Conservation (phyloP, 2,113 vertebrate genomes). For the Datnioides undecimradiatus region DNA sequence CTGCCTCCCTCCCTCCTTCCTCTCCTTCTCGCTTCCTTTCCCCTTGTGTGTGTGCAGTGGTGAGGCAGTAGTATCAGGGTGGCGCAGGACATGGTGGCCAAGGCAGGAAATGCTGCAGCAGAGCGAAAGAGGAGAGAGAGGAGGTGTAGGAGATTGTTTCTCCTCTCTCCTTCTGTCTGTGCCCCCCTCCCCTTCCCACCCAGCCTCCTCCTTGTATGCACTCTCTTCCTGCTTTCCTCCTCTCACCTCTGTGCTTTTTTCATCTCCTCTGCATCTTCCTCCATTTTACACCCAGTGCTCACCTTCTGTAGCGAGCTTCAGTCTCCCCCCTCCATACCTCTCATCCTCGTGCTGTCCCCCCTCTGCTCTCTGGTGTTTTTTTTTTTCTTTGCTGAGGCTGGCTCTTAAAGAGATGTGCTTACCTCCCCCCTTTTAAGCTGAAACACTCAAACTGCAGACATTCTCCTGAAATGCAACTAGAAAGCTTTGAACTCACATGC, state of each 20-base stretch:
- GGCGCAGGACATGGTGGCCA: constrained; percentile 78
- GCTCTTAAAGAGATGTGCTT: constrained; percentile 24
- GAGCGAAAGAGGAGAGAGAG: constrained; percentile 34
- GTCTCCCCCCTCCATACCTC: not conserved
- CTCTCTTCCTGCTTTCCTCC: not conserved
- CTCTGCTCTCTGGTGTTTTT: not conserved
- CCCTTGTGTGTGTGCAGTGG: constrained; percentile 40
- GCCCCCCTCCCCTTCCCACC: not conserved
- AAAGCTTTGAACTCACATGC: not conserved
- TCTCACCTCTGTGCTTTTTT: constrained; percentile 7
- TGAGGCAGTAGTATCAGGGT: constrained; percentile 62
- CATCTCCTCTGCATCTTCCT: constrained; percentile 41
- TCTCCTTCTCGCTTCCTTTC: constrained; percentile 1
- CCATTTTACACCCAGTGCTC: constrained; percentile 52
- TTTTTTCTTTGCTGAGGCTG: constrained; percentile 20
- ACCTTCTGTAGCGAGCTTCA: constrained; percentile 21
- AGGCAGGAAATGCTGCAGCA: constrained; percentile 75
- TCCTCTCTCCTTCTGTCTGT: constrained; percentile 17
- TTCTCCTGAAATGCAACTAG: constrained; percentile 12
- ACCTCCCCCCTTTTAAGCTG: not conserved
- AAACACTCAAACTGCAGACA: constrained; percentile 21
- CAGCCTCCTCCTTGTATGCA: constrained; percentile 8
- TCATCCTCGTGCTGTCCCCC: not conserved
- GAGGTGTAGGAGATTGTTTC: constrained; percentile 29
- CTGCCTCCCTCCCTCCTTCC: not conserved